Conservation (phyloP, 2,113 vertebrate genomes). For the Bos indicus region DNA sequence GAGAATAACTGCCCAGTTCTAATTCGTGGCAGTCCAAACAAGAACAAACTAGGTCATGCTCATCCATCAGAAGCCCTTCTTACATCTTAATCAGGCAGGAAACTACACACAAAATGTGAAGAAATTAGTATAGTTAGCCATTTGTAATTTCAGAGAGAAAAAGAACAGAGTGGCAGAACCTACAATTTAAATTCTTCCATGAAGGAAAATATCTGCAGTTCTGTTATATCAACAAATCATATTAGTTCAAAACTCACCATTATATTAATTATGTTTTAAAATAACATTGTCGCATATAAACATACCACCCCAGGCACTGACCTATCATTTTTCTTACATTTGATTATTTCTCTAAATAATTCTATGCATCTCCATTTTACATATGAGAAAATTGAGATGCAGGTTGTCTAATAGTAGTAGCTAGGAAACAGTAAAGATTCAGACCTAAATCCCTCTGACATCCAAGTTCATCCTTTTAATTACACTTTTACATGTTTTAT, state of each 20-base stretch:
- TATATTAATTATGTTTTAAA: neutral
- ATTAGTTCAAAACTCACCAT: neutral
- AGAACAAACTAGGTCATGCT: conserved; percentile 43
- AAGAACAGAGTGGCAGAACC: conserved; percentile 35
- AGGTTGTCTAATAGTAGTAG: neutral
- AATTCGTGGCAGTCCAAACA: conserved; percentile 58
- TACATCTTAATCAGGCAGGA: conserved; percentile 66
- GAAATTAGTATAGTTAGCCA: conserved; percentile 30
- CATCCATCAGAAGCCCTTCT: neutral
- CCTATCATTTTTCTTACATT: neutral
- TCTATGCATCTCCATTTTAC: neutral
- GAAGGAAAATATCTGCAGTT: neutral
- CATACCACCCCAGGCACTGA: neutral
- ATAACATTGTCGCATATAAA: neutral
- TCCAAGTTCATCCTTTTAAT: neutral
- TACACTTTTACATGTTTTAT: neutral
- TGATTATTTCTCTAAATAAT: neutral
- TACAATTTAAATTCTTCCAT: conserved; percentile 13
- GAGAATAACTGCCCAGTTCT: neutral
- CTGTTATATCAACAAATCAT: conserved; percentile 15
- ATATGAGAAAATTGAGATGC: neutral
- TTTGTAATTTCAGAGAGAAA: conserved; percentile 53
- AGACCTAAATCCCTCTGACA: neutral
- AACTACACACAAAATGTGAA: conserved; percentile 40
- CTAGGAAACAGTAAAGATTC: neutral